A percentile compares a stretch with the other conserved stretches of the same genome.
Evolutionary conservation across 2,797 vertebrate genomes (phyloP).

Genomic region (Apogon talboti): DNA sequence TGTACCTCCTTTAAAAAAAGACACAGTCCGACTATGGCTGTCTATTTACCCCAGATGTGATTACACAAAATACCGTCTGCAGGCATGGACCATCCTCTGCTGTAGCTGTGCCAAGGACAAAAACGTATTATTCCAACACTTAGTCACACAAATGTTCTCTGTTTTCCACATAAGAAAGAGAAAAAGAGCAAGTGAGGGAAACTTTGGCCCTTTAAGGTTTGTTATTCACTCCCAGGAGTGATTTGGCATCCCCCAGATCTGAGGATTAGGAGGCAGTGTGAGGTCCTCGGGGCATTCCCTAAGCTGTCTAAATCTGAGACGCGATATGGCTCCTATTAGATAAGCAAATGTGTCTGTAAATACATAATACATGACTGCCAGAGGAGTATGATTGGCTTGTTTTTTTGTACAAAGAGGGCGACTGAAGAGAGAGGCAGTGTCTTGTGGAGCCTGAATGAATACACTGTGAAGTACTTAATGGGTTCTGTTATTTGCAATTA

Average conservation of each 20-base stretch:
- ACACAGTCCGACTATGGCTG: slow-evolving; percentile 17
- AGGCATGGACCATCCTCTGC: slow-evolving; percentile 37
- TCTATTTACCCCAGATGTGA: slow-evolving; percentile 49
- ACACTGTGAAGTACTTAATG: slow-evolving; percentile 45
- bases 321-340: slow-evolving; percentile 74
- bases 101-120: slow-evolving; percentile 35
- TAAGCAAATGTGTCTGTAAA: slow-evolving; percentile 73
- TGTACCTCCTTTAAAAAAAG: slow-evolving; percentile 36
- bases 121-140: slow-evolving; percentile 45
- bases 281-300: slow-evolving; percentile 53
- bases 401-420: slow-evolving; percentile 44
- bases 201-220: slow-evolving; percentile 40
- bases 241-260: slow-evolving; percentile 63
- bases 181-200: slow-evolving; percentile 31
- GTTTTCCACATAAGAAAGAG: slow-evolving; percentile 42
- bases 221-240: slow-evolving; percentile 54
- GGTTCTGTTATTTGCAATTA: slow-evolving; percentile 64
- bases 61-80: slow-evolving; percentile 53
- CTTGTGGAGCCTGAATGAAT: slow-evolving; percentile 42
- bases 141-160: slow-evolving; percentile 56
- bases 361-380: slow-evolving; percentile 65
- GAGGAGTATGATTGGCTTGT: slow-evolving; percentile 54
- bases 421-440: slow-evolving; percentile 26
- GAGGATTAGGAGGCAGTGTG: slow-evolving; percentile 56
- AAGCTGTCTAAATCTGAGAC: slow-evolving; percentile 67